phyloP scores from a whole-genome alignment of 2,888 invertebrate species.

The Axea sp. region DNA sequence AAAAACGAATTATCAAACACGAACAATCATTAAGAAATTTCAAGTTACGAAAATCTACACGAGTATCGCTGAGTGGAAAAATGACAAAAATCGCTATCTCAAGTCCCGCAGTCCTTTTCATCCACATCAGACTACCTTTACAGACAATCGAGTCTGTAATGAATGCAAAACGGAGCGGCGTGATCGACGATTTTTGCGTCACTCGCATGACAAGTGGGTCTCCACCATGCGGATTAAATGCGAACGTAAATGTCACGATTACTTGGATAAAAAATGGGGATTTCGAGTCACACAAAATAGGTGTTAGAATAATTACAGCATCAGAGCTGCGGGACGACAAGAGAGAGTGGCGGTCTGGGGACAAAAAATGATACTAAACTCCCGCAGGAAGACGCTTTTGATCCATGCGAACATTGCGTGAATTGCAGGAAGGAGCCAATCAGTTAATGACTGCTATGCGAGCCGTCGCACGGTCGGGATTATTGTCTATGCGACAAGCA shows the following conservation, averaged over 20 bases:
- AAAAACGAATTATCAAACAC: too few relatives aligned
- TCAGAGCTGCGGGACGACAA: constrained; percentile 37
- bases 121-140: too few relatives aligned
- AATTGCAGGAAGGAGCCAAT: constrained; percentile 67
- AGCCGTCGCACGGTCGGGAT: constrained; percentile 64
- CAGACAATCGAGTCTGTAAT: constrained; percentile 17
- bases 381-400: constrained; percentile 46
- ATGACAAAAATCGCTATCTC: too few relatives aligned
- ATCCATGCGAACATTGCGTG: constrained; percentile 60
- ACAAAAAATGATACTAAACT: constrained; percentile 35
- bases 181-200: constrained; percentile 8
- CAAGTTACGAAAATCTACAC: too few relatives aligned
- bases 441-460: constrained; percentile 61
- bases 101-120: background rate
- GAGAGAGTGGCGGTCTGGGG: constrained; percentile 28
- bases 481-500: constrained; percentile 67
- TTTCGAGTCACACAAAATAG: constrained; percentile 19
- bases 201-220: constrained; percentile 18
- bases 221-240: constrained; percentile 15
- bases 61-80: too few relatives aligned
- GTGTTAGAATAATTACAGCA: constrained; percentile 27
- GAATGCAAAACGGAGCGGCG: constrained; percentile 12
- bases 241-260: background rate
- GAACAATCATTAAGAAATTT: too few relatives aligned
- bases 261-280: background rate